Percentiles rank a stretch among this genome's conserved stretches.
phyloP scores from a whole-genome alignment of 1,140 invertebrate genomes.

The Oryzaephilus surinamensis region DNA sequence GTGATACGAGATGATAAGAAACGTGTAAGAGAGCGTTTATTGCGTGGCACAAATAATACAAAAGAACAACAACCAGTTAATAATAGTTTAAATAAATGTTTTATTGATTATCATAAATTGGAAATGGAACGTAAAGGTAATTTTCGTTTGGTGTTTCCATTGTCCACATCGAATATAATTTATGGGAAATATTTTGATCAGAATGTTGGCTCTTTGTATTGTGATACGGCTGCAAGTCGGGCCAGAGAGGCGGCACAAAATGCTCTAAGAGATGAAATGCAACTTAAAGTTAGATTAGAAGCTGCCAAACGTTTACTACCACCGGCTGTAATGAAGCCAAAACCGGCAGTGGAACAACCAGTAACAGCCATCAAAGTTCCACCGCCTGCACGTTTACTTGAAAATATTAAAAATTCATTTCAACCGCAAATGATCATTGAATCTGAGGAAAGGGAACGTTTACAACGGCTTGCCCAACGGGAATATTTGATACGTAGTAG shows the following conservation, averaged over 20 bases:
- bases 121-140: slow-evolving; percentile 52
- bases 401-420: slow-evolving; percentile 43
- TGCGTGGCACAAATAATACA: no score
- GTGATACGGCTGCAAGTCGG: slow-evolving; percentile 65
- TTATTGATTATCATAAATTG: no score
- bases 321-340: slow-evolving; percentile 1
- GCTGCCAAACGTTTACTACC: slow-evolving; percentile 16
- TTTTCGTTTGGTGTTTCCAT: slow-evolving; percentile 41
- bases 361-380: neutral
- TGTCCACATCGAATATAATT: slow-evolving; percentile 4
- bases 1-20: slow-evolving; percentile 61
- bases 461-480: slow-evolving; percentile 45
- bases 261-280: slow-evolving; percentile 48
- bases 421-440: slow-evolving; percentile 52
- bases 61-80: slow-evolving; percentile 23
- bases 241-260: slow-evolving; percentile 57
- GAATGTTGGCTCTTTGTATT: slow-evolving; percentile 58
- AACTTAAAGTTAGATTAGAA: slow-evolving; percentile 38
- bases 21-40: slow-evolving; percentile 50
- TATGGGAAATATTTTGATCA: slow-evolving; percentile 55
- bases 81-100: no score
- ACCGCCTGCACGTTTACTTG: neutral
- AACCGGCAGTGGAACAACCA: slow-evolving; percentile 10
- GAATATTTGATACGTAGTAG: slow-evolving; percentile 52
- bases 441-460: slow-evolving; percentile 50